Evolutionary conservation across 2,797 vertebrate species (phyloP).

Genomic region (Propithecus deckenii): DNA sequence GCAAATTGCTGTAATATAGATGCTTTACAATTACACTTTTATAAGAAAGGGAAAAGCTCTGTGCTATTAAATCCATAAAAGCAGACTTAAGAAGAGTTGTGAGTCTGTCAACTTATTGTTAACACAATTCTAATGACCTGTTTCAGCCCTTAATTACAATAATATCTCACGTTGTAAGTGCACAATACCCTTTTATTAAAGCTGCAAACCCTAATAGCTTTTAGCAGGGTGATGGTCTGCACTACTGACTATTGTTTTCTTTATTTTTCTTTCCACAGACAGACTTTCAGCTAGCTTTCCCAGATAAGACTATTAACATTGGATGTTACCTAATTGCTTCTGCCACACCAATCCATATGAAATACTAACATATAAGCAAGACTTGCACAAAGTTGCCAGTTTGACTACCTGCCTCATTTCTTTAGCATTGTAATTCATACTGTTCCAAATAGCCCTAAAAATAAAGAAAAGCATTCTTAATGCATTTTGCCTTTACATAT

Average conservation of each 20-base stretch:
- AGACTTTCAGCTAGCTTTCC: constrained; percentile 21
- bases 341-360: not conserved
- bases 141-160: constrained; percentile 79
- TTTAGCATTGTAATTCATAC: constrained; percentile 40
- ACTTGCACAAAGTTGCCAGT: constrained; percentile 30
- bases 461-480: constrained; percentile 28
- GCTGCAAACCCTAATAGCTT: constrained; percentile 58
- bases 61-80: constrained; percentile 75
- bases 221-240: constrained; percentile 43
- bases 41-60: constrained; percentile 47
- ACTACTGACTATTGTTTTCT: constrained; percentile 4
- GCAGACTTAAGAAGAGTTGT: constrained; percentile 74
- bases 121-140: constrained; percentile 78
- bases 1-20: constrained; percentile 69
- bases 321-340: constrained; percentile 12
- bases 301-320: constrained; percentile 48
- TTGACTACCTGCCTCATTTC: not conserved
- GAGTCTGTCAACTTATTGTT: constrained; percentile 73
- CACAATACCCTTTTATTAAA: constrained; percentile 77
- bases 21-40: constrained; percentile 54
- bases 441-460: constrained; percentile 42
- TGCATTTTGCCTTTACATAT: not conserved
- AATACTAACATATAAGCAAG: not conserved
- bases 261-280: constrained; percentile 50
- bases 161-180: constrained; percentile 58